A percentile compares a stretch with the other conserved stretches of the same genome.
These are phyloP conservation scores for Siphlonurus alternatus DNA, from an alignment of 2,888 invertebrate genomes.

Conservation along the genomic window DNA sequence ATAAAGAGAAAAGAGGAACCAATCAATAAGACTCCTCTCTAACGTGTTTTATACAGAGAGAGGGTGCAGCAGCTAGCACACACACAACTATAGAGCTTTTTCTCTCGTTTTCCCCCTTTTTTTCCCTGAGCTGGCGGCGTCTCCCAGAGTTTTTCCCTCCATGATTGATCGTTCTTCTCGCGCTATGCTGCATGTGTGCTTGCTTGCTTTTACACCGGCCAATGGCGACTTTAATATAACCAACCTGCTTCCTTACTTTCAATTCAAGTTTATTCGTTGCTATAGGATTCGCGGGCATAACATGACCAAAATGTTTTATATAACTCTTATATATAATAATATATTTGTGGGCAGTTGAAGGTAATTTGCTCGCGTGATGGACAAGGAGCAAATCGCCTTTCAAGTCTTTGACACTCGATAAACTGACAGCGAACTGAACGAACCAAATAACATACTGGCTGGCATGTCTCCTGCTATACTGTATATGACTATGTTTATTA, in stretches of 20 bases:
- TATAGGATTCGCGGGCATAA: not conserved
- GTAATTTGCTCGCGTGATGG: not conserved
- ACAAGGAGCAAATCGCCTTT: not conserved
- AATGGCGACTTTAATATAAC: not conserved
- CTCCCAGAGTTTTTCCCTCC: not conserved
- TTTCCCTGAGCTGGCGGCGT: not conserved
- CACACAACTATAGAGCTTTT: too few species aligned
- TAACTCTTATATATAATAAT: too few species aligned
- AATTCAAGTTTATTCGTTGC: not conserved
- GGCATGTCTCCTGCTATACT: too few species aligned
- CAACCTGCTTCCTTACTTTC: not conserved
- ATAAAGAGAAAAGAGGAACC: not conserved
- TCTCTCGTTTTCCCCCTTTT: not conserved
- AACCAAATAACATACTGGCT: too few species aligned
- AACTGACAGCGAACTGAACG: not conserved
- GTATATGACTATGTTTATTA: too few species aligned
- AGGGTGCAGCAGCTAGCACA: not conserved
- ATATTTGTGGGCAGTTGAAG: too few species aligned
- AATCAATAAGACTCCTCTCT: not conserved
- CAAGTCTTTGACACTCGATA: not conserved
- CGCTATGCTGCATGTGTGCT: not conserved
- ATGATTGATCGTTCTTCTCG: not conserved
- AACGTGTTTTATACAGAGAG: not conserved
- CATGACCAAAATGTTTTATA: not conserved
- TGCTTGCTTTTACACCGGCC: too few species aligned